A percentile compares a stretch with the other conserved stretches of the same genome.
phyloP scores from a whole-genome alignment of 2,797 vertebrate genomes.

The Cygnus olor region DNA sequence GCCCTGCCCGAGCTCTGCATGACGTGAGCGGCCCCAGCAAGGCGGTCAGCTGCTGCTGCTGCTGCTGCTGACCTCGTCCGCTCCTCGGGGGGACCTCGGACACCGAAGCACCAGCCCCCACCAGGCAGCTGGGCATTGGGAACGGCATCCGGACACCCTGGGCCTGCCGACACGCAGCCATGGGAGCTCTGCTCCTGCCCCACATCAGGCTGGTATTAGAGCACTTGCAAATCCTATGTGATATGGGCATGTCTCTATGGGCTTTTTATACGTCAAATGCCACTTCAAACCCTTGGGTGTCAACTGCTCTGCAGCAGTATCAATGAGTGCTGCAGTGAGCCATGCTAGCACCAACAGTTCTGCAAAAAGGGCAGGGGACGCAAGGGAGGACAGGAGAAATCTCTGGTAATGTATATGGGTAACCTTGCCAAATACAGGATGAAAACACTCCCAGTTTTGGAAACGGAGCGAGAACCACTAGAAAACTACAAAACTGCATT shows the following conservation, averaged over 20 bases:
- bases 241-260: neutral
- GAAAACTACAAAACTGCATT: neutral
- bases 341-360: neutral
- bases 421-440: neutral
- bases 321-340: accelerated
- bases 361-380: neutral
- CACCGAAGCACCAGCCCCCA: neutral
- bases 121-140: neutral
- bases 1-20: neutral
- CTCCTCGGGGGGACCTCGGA: neutral
- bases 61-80: neutral
- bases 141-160: neutral
- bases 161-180: neutral
- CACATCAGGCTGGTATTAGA: neutral
- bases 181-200: accelerated
- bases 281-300: neutral
- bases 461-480: neutral
- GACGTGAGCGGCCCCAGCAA: neutral
- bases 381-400: neutral
- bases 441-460: neutral
- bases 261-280: neutral
- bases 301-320: neutral
- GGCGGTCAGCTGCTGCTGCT: neutral
- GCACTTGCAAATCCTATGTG: neutral
- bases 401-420: neutral